Percentiles rank a stretch among this genome's conserved stretches.
Evolutionary conservation across 2,113 vertebrate genomes (phyloP).

Genomic region (Cynopterus brachyotis): DNA sequence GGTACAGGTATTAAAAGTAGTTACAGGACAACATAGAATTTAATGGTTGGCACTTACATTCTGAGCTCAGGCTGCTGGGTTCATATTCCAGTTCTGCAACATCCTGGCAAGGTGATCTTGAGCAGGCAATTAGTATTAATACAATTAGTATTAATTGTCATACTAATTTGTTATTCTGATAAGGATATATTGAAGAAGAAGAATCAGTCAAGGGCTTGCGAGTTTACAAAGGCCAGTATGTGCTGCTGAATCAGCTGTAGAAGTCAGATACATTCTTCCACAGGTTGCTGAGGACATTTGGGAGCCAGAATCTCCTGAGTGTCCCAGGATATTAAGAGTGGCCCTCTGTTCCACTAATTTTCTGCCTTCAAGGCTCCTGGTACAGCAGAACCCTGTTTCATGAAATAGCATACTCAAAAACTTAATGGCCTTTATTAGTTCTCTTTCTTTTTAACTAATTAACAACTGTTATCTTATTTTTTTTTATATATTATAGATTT

Average conservation of each 20-base stretch:
- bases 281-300: not conserved
- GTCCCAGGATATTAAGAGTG: not conserved
- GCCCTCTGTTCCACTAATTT: not conserved
- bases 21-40: not conserved
- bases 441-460: slow-evolving; percentile 25
- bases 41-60: not conserved
- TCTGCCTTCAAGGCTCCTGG: not conserved
- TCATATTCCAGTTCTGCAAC: slow-evolving; percentile 10
- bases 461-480: not conserved
- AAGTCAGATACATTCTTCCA: not conserved
- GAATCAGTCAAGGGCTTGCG: not conserved
- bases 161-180: slow-evolving; percentile 36
- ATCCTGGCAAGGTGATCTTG: not conserved
- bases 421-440: not conserved
- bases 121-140: too few relatives aligned
- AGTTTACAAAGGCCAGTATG: not conserved
- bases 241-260: not conserved
- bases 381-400: not conserved
- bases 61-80: not conserved
- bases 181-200: not conserved
- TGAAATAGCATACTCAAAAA: not conserved
- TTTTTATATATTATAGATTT: not conserved
- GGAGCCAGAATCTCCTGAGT: not conserved
- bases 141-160: slow-evolving; percentile 37
- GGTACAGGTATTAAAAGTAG: not conserved